These are phyloP conservation scores for Agriopis aurantiaria DNA, from an alignment of 2,888 invertebrate species.

Conservation along the genomic window DNA sequence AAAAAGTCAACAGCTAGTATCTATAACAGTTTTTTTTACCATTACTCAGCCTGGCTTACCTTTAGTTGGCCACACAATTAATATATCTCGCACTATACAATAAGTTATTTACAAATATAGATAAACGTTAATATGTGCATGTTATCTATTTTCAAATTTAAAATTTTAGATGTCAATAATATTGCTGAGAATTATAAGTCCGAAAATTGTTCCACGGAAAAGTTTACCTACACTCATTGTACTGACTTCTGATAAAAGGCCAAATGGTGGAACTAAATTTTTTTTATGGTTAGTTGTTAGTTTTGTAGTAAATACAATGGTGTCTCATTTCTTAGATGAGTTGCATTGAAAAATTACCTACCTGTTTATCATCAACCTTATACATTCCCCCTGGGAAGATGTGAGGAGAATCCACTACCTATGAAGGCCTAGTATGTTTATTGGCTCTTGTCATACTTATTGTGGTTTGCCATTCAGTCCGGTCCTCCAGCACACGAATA, in stretches of 20 bases:
- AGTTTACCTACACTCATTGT: no score
- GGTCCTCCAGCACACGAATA: conserved; percentile 58
- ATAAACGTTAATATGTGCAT: conserved; percentile 16
- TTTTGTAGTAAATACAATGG: no score
- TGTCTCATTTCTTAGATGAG: no score
- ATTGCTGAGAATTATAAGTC: background rate
- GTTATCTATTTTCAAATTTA: conserved; percentile 27
- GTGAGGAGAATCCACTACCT: background rate
- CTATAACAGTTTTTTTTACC: background rate
- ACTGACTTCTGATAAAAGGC: no score
- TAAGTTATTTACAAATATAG: conserved; percentile 16
- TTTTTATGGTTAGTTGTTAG: no score
- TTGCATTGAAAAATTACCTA: background rate
- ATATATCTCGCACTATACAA: background rate
- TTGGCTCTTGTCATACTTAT: background rate
- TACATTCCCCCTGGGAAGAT: background rate
- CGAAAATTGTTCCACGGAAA: background rate
- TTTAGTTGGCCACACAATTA: background rate
- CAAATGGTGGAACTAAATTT: no score
- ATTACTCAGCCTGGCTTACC: background rate
- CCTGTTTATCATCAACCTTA: background rate
- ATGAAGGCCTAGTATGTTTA: background rate
- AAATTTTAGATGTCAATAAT: conserved; percentile 1
- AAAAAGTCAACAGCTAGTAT: no score
- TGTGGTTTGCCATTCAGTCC: conserved; percentile 14